Percentiles rank a stretch among this genome's conserved stretches.
These are phyloP conservation scores for Sinocyclocheilus rhinocerous DNA, from an alignment of 2,113 vertebrate genomes.

Conservation along the genomic window DNA sequence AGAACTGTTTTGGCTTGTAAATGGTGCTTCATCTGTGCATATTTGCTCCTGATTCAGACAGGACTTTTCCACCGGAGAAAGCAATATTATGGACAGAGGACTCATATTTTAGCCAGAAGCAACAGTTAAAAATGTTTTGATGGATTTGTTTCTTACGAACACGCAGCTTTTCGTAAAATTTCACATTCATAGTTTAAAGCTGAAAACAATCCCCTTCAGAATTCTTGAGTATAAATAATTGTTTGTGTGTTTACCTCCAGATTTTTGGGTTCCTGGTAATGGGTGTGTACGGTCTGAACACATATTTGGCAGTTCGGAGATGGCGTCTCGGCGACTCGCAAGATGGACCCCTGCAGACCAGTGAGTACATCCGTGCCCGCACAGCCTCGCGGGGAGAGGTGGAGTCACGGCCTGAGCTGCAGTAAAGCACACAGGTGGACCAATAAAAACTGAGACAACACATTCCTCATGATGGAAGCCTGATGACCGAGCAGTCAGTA, in stretches of 20 bases:
- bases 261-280: conserved; percentile 93
- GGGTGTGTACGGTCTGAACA: conserved; percentile 82
- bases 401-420: conserved; percentile 86
- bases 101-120: no score
- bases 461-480: no score
- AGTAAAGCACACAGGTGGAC: conserved; percentile 66
- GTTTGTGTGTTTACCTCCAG: conserved; percentile 66
- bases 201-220: neutral
- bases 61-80: no score
- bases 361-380: conserved; percentile 91
- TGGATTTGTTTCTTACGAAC: no score
- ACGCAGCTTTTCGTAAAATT: no score
- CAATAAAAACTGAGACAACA: neutral
- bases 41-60: no score
- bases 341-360: conserved; percentile 77
- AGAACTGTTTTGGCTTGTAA: no score
- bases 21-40: no score
- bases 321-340: conserved; percentile 80
- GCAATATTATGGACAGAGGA: no score
- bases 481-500: neutral
- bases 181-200: neutral
- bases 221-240: neutral
- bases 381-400: conserved; percentile 89
- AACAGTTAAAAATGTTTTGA: no score
- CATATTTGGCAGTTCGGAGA: conserved; percentile 76